Conservation (phyloP, 2,113 vertebrate species). For the Bubo scandiacus region DNA sequence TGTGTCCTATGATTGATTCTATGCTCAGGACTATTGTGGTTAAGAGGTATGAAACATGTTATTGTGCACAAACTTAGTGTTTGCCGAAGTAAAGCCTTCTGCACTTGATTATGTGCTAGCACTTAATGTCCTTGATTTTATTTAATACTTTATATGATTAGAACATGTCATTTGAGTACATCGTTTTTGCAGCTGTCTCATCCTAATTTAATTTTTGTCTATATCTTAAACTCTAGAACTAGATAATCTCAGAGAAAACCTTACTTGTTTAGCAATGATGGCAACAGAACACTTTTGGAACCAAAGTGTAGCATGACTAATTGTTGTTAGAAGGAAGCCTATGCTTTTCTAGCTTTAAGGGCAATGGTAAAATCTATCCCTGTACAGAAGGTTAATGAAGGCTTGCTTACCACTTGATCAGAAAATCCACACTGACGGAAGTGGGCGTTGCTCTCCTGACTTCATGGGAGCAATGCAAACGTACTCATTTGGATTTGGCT, state of each 20-base stretch:
- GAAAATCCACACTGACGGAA: neutral
- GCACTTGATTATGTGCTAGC: neutral
- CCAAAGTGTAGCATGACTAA: neutral
- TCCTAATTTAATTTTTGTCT: neutral
- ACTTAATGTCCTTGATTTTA: neutral
- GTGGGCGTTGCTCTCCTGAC: neutral
- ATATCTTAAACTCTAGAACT: neutral
- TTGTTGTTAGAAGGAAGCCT: neutral
- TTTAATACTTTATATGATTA: neutral
- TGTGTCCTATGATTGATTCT: neutral
- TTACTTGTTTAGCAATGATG: neutral
- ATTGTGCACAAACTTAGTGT: neutral
- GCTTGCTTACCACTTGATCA: neutral
- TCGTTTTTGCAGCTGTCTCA: neutral
- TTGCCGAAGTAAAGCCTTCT: neutral
- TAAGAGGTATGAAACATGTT: neutral
- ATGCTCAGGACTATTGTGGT: neutral
- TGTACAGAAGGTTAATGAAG: neutral
- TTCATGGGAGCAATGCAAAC: neutral
- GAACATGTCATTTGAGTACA: neutral
- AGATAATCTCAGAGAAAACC: neutral
- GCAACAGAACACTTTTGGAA: neutral
- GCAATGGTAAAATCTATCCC: neutral
- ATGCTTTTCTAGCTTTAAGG: neutral
- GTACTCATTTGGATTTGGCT: neutral